These are phyloP conservation scores for Timema cristinae DNA, from an alignment of 2,888 invertebrate genomes.

Conservation along the genomic window DNA sequence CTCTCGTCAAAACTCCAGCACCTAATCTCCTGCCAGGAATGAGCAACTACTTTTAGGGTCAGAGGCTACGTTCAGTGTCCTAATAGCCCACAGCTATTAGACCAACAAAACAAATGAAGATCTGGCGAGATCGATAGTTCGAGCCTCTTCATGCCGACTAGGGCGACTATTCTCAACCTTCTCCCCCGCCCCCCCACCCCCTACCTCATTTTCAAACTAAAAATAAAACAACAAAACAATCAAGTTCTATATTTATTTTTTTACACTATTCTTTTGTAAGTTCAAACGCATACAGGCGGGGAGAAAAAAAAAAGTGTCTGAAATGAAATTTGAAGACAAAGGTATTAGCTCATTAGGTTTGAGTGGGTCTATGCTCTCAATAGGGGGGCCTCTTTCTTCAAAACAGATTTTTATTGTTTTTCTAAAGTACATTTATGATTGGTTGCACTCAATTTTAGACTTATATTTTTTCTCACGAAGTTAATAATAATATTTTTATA, in stretches of 20 bases:
- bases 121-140: constrained; percentile 9
- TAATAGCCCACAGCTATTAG: constrained; percentile 25
- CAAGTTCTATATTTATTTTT: too few relatives aligned
- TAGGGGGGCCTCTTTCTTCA: neutral
- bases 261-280: too few relatives aligned
- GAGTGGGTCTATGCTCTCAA: constrained; percentile 1
- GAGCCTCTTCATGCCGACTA: neutral
- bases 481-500: too few relatives aligned
- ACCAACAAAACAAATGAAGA: constrained; percentile 16
- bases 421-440: too few relatives aligned
- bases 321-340: constrained; percentile 15
- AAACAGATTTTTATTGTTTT: too few relatives aligned
- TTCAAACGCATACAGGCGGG: neutral
- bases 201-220: too few relatives aligned
- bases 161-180: neutral
- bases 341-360: constrained; percentile 14
- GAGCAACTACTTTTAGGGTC: constrained; percentile 20
- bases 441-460: too few relatives aligned
- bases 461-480: too few relatives aligned
- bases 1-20: neutral
- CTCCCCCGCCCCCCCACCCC: neutral
- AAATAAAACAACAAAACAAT: too few relatives aligned
- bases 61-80: constrained; percentile 21
- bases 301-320: constrained; percentile 12
- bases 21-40: constrained; percentile 11